These are phyloP conservation scores for Saccostrea glomerata DNA, from an alignment of 1,140 invertebrate genomes.

Conservation along the genomic window DNA sequence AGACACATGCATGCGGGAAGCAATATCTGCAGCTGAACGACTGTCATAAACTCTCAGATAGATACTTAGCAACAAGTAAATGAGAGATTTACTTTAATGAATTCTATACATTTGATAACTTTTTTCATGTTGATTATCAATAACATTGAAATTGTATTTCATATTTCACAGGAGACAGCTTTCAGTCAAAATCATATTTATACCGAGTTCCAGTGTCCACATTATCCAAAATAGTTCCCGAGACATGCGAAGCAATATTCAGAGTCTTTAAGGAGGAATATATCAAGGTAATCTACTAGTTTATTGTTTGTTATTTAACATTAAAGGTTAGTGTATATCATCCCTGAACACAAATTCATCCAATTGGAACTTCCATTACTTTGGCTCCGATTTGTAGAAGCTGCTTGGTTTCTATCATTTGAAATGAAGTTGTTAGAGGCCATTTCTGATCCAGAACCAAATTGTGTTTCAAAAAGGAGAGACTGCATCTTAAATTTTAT, in stretches of 20 bases:
- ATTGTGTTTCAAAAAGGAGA: no score
- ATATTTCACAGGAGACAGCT: conserved; percentile 39
- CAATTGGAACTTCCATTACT: neutral
- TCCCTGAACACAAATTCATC: neutral
- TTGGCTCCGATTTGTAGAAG: no score
- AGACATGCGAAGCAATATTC: conserved; percentile 48
- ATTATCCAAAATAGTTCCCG: conserved; percentile 51
- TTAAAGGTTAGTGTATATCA: neutral
- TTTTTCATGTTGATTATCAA: neutral
- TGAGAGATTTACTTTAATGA: no score
- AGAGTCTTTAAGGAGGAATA: conserved; percentile 47
- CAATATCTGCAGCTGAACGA: conserved; percentile 35
- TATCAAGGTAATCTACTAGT: conserved; percentile 49
- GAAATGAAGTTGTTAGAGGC: no score
- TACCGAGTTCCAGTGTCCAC: no score
- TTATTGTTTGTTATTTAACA: no score
- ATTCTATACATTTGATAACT: no score
- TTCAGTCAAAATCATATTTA: conserved; percentile 9
- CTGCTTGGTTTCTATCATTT: no score
- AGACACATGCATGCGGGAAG: conserved; percentile 35
- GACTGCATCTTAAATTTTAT: no score
- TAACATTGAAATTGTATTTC: neutral
- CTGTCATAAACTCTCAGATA: conserved; percentile 36
- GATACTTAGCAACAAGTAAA: conserved; percentile 42
- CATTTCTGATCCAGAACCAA: no score